Evolutionary conservation across 2,113 vertebrate species (phyloP).

Genomic region (Cairina moschata): DNA sequence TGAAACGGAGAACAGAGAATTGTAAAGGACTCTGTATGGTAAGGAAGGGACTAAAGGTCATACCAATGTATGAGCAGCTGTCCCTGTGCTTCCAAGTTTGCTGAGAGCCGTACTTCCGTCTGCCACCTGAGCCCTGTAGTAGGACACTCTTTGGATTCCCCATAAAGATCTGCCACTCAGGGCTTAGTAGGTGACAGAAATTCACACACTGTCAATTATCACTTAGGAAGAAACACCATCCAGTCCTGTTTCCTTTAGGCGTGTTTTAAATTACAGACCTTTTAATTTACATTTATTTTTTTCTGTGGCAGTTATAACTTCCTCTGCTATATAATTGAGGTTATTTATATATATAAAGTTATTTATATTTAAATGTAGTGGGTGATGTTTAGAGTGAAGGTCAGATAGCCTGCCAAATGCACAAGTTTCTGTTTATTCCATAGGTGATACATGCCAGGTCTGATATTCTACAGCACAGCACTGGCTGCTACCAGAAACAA

Average conservation of each 20-base stretch:
- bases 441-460: not conserved
- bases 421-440: not conserved
- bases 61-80: rapidly evolving
- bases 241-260: not conserved
- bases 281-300: not conserved
- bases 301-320: not conserved
- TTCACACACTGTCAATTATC: not conserved
- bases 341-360: not conserved
- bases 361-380: not conserved
- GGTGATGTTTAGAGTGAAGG: not conserved
- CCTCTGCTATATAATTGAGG: not conserved
- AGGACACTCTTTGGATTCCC: not conserved
- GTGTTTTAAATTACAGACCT: not conserved
- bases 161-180: not conserved
- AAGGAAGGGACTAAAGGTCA: rapidly evolving
- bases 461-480: not conserved
- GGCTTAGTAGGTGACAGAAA: not conserved
- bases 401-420: not conserved
- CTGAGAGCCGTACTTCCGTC: not conserved
- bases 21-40: not conserved
- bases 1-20: not conserved
- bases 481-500: not conserved
- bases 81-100: not conserved
- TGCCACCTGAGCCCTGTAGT: not conserved
- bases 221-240: not conserved